Evolutionary conservation across 2,888 invertebrate species (phyloP), one percentile per base, ranked within the genome.

Genomic region (Pyralis farinalis): DNA sequence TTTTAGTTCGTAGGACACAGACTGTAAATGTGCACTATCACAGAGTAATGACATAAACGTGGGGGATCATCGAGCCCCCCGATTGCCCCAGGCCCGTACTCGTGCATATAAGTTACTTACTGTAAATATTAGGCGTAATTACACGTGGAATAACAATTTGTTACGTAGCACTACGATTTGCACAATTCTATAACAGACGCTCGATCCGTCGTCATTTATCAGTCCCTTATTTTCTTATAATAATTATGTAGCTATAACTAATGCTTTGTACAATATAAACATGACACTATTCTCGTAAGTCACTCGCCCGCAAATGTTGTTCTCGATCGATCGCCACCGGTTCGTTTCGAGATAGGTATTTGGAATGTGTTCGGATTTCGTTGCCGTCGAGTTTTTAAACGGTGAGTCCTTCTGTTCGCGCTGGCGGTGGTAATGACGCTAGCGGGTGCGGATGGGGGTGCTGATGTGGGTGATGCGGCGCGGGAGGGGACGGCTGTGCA

Each of bases 361-460:
- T 78, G 81, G 80, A 80, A 80, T 81, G 80, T 81, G 42, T 48
- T 37, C 46, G 12, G 49, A 43, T 44, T 43, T 48, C 44, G 37
- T 39, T 28, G 16, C 25, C 9, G 45, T 41, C 36, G 42, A 43
- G 60, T 63, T 90, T 63, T 90, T 90, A 94, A 77, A 94, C 94
- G 60, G 94, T 94, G 67, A 94, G 90, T 33, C 94, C 94, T 71
- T 94, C 94, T 43, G 94, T 93, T 63, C 93, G 90, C 12, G 92
- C 88, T 38, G 92, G 90, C n/a, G 91, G 91, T 40, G 92, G 92
- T 20, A 91, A 85, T 16, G 93, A 90, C 55, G 92, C 83, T 54
- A 92, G 90, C 38, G 90, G 78, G 53, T 66, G 82, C 36, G 88
- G 78, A 71, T 53, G 88, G 71, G 48, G 82, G 63, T 85, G 91